These are phyloP conservation scores for Eriosoma lanigerum DNA, from an alignment of 1,140 invertebrate species.

Conservation along the genomic window DNA sequence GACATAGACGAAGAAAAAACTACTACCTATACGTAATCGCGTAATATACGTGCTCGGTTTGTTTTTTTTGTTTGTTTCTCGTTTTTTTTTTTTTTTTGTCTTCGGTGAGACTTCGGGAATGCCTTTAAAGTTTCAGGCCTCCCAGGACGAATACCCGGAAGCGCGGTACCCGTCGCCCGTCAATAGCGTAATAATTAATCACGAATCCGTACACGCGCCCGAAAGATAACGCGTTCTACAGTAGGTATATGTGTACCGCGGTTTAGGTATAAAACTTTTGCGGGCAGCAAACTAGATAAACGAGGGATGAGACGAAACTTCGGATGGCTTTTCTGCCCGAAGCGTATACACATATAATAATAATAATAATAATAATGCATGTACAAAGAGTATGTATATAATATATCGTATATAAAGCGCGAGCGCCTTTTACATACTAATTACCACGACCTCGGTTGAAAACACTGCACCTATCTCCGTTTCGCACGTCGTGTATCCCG, in stretches of 20 bases:
- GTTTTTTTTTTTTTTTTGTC: too few relatives aligned
- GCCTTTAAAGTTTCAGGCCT: not conserved
- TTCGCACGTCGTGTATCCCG: too few relatives aligned
- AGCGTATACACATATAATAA: not conserved
- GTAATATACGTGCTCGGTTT: conserved; percentile 3
- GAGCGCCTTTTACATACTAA: conserved; percentile 44
- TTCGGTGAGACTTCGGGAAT: not conserved
- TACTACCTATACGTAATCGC: conserved; percentile 22
- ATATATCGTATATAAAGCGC: not conserved
- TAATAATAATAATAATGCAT: not conserved
- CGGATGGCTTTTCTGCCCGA: not conserved
- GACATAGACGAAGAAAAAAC: not conserved
- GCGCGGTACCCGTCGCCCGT: not conserved
- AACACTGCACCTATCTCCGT: not conserved
- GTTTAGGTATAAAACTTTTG: not conserved
- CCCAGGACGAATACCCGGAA: not conserved
- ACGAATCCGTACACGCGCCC: conserved; percentile 6
- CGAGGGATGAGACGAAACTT: not conserved
- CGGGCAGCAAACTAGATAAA: not conserved
- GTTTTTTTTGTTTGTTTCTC: conserved; percentile 4
- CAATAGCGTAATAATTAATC: conserved; percentile 24
- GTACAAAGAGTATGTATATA: not conserved
- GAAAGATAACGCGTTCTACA: not conserved
- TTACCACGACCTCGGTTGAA: not conserved
- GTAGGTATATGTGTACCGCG: too few relatives aligned